Conservation (phyloP, 2,888 invertebrate species). For the Noctua janthe region DNA sequence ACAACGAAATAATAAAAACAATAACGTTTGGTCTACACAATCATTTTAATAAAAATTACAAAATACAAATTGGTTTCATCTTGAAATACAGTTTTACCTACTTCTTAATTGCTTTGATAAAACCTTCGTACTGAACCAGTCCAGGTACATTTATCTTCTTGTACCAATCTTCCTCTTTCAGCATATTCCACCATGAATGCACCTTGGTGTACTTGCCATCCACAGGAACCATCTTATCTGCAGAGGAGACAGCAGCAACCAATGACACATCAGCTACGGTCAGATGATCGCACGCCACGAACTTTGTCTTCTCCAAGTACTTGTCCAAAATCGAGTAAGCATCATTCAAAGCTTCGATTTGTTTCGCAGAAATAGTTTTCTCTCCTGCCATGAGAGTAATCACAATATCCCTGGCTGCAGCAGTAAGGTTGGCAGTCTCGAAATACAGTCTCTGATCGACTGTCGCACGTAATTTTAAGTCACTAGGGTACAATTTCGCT, state of each 20-base stretch:
- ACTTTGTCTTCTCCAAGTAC: constrained; percentile 70
- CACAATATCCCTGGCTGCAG: constrained; percentile 45
- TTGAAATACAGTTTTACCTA: background rate
- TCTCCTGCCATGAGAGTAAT: background rate
- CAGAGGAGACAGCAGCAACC: constrained; percentile 69
- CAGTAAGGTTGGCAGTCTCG: constrained; percentile 62
- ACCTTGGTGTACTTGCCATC: constrained; percentile 68
- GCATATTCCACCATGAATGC: constrained; percentile 66
- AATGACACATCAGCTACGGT: constrained; percentile 76
- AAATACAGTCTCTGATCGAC: constrained; percentile 73
- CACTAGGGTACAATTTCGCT: constrained; percentile 71
- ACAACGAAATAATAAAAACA: background rate
- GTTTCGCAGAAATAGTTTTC: constrained; percentile 32
- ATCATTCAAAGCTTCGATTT: constrained; percentile 63
- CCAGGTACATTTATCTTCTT: constrained; percentile 70
- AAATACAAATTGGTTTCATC: background rate
- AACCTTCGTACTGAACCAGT: constrained; percentile 45
- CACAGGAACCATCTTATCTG: constrained; percentile 63
- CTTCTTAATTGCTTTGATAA: constrained; percentile 9
- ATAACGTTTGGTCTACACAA: background rate
- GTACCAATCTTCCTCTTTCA: constrained; percentile 71
- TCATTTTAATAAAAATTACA: background rate
- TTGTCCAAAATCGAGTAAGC: constrained; percentile 65
- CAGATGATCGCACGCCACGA: constrained; percentile 69
- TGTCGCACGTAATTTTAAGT: constrained; percentile 69